Evolutionary conservation across 1,140 invertebrate genomes (phyloP).

Genomic region (Musca domestica): DNA sequence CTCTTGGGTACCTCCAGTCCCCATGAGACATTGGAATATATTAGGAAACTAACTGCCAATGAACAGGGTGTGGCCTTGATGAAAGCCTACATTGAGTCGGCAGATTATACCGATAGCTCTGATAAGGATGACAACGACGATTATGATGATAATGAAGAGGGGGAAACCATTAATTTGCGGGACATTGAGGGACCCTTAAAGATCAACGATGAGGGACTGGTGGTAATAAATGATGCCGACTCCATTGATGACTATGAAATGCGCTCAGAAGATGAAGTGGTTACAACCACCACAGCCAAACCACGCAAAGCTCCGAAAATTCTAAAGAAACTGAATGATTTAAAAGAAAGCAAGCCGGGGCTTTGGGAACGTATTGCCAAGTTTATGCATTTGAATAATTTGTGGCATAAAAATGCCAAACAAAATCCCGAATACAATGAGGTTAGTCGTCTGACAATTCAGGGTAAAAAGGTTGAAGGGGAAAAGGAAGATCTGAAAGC

Average conservation of each 20-base stretch:
- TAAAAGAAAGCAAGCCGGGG: neutral
- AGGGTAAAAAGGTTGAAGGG: neutral
- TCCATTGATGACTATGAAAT: neutral
- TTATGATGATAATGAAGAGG: neutral
- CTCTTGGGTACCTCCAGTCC: conserved; percentile 39
- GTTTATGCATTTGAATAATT: conserved; percentile 17
- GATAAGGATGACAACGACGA: neutral
- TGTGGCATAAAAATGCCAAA: neutral
- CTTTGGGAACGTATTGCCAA: conserved; percentile 12
- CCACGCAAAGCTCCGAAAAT: conserved; percentile 13
- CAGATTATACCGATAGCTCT: conserved; percentile 35
- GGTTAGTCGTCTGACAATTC: neutral
- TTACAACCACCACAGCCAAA: neutral
- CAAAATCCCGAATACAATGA: neutral
- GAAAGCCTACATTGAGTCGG: conserved; percentile 41
- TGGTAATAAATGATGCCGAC: conserved; percentile 1
- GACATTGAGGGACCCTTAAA: neutral
- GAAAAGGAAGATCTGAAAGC: neutral
- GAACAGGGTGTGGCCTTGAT: conserved; percentile 41
- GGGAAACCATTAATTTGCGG: neutral
- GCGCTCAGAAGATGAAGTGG: neutral
- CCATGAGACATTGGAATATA: conserved; percentile 43
- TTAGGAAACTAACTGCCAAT: conserved; percentile 34
- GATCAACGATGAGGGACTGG: conserved; percentile 1
- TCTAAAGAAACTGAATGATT: conserved; percentile 1